Evolutionary conservation across 2,113 vertebrate species (phyloP), one percentile per base, ranked within the genome.

Genomic region (Ranitomeya variabilis): DNA sequence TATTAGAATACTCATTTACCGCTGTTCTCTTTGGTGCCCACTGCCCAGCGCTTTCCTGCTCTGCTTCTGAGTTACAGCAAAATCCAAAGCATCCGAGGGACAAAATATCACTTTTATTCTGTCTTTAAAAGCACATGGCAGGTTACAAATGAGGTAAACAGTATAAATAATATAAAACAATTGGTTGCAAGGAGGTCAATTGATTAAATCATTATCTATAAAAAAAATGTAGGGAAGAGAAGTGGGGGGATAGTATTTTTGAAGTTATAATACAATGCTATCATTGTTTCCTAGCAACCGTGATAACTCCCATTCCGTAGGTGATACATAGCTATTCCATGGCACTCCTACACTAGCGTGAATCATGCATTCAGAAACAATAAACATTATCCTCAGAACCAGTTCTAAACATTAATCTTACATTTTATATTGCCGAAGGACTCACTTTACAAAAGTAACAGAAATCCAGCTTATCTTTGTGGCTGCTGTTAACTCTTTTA

Each of bases 281-380:
- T 45, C 55, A 74, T 66, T 85, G 82, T 85, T 85, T 79, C 87
- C 82, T 89, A 89, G 87, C 82, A 89, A 89, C 87, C 52, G 66
- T 79, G 62, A 67, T 87, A 80, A 69, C 78, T 82, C 73, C 83
- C 87, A 78, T 89, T 79, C 74, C 82, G 83, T 84, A 89, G 74
- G 87, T 89, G 87, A 67, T 89, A 88, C 60, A 76, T 54, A 77
- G 81, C 15, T 88, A 82, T 83, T 88, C 87, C 77, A 62, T 52
- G 79, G 26, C 79, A 89, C 80, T 89, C 87, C 87, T 78, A 89
- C 87, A 89, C 87, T 69, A 79, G n/a, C 78, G 74, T 89, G 87
- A 89, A 84, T 89, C 87, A 89, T 69, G 73, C 60, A 85, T 57
- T 79, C 71, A 19, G 51, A 55, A 64, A 59, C 73, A 85, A 71